Evolutionary conservation across 2,113 vertebrate genomes (phyloP), one percentile per base, ranked within the genome.

Genomic region (Ceyx melanurus): DNA sequence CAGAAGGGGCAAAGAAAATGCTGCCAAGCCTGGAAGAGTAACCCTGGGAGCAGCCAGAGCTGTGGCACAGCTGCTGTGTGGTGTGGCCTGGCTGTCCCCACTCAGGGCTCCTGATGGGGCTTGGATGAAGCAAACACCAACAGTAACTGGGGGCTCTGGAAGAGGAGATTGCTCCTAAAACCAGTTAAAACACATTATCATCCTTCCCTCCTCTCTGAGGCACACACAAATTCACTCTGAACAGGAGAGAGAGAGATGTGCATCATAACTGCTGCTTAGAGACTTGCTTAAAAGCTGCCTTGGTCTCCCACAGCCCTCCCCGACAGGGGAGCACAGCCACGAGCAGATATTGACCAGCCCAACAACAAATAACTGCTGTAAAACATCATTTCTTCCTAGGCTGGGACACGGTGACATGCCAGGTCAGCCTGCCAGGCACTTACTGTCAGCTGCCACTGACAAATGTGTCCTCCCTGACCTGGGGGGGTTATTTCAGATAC

Each of bases 401-500:
- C 43, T 2, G 15, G 58, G 43, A 43, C 18, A 12, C 13, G 11
- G 1, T 5, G 57, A 9, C 46, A 6, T 4, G 35, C 31, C 84
- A 70, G 83, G 67, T 33, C 53, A 31, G 66, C 29, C 1, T 48
- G 46, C 26, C 81, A 57, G 45, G 62, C 13, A 1, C 5, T 45
- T 42, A 3, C 68, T 58, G 45, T 11, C 58, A 71, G 61, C 42
- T 66, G 26, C 8, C 17, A 53, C 19, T 23, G 29, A 45, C 8
- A 3, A n/a, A 29, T 3, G 58, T 5, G 26, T 45, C 73, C 56
- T 89, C 4, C 1, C 19, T 23, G 65, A 5, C 8, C n/a, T 9
- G 2, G 3, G 11, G 0, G 0, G 2, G 2, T 10, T 31, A 7
- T 6, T 76, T 58, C 3, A 13, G 58, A 28, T 28, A 1, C 37